A percentile compares a stretch with the other conserved stretches of the same genome.
These are phyloP conservation scores for Scrobipalpa costella DNA, from an alignment of 2,888 invertebrate genomes.

Conservation along the genomic window DNA sequence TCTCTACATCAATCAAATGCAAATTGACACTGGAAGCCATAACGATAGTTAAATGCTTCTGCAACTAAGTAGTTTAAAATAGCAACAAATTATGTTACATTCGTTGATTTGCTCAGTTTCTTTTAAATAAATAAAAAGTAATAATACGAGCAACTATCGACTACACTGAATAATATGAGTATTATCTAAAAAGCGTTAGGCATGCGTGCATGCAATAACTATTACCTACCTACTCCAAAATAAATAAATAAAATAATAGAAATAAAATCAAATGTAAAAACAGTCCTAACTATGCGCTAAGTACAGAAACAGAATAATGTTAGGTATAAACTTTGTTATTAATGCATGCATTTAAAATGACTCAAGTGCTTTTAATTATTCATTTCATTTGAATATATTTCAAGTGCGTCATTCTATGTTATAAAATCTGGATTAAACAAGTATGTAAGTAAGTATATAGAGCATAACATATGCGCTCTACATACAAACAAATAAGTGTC, in stretches of 20 bases:
- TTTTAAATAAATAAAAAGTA: too few relatives aligned
- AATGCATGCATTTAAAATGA: constrained; percentile 10
- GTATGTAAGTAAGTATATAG: not conserved
- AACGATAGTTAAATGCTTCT: constrained; percentile 6
- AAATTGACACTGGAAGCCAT: constrained; percentile 17
- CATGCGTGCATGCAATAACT: too few relatives aligned
- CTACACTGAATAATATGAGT: too few relatives aligned
- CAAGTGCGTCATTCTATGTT: constrained; percentile 11
- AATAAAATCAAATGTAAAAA: too few relatives aligned
- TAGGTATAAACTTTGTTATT: not conserved
- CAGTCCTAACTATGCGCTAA: not conserved
- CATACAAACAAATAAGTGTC: constrained; percentile 2
- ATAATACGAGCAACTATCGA: too few relatives aligned
- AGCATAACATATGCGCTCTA: not conserved
- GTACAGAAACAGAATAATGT: not conserved
- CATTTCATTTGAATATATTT: not conserved
- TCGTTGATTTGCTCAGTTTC: not conserved
- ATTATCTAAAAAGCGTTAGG: too few relatives aligned
- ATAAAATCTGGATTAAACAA: constrained; percentile 6
- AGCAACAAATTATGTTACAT: not conserved
- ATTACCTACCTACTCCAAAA: too few relatives aligned
- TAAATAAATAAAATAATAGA: too few relatives aligned
- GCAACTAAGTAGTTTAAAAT: not conserved
- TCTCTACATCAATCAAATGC: constrained; percentile 18
- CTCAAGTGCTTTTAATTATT: not conserved